Evolutionary conservation across 2,888 invertebrate species (phyloP), one percentile per base, ranked within the genome.

Genomic region (Sinopyrophorus schimmeli): DNA sequence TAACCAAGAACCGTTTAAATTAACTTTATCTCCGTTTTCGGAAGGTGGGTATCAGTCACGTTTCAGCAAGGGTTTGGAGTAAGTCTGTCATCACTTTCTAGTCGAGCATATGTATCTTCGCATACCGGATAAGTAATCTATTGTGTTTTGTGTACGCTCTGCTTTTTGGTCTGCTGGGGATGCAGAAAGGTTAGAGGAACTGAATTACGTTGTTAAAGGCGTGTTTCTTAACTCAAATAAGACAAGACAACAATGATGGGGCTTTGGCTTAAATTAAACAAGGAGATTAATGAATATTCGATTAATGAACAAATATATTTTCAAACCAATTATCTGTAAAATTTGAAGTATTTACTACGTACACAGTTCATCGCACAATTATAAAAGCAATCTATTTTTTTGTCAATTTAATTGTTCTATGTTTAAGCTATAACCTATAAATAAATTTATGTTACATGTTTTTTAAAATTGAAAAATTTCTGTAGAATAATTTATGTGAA

Each of bases 21-120:
- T 44, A 44, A 37, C 37, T 44, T 28, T 28, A 44, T 47, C 47
- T 47, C 47, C 32, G 41, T 32, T 47, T 47, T 41, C 47, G 34
- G 41, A 15, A 41, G 47, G n/a, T n/a, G n/a, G n/a, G 41, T 40
- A 47, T 34, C 40, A 47, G 47, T 47, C 47, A 47, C 47, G 47
- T 47, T 34, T 47, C 47, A 28, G 37, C 16, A 15, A 37, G 23
- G 37, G 17, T 32, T 21, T 23, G 28, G 44, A 35, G n/a, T 44
- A 44, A 44, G 21, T 44, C 44, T 41, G 32, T 24, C 26, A 18
- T 17, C 34, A 21, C 15, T 31, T 24, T 17, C 14, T 10, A 12
- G 35, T 11, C 7, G 15, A 41, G 30, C 31, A 15, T 31, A 41
- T 31, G 41, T 41, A 23, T 27, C 41, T 23, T 31, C 31, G 30